Evolutionary conservation across 2,888 invertebrate genomes (phyloP).

Genomic region (Melanostoma scalare): DNA sequence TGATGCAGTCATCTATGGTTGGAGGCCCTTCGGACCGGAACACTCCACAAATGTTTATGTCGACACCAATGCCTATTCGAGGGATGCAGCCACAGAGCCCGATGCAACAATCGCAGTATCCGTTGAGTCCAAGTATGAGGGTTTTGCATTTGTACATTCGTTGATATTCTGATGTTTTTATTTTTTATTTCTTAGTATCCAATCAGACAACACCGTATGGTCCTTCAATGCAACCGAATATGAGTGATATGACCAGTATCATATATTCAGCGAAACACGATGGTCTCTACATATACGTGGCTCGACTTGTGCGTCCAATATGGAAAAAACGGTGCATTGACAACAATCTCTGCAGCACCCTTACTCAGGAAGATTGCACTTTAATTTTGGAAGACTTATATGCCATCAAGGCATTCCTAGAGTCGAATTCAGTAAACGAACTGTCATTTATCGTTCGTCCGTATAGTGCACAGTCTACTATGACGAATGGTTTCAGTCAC

Average conservation of each 20-base stretch:
- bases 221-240: constrained; percentile 66
- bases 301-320: constrained; percentile 92
- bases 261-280: constrained; percentile 93
- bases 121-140: constrained; percentile 81
- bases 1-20: constrained; percentile 54
- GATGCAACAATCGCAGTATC: constrained; percentile 81
- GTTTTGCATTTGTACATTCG: no score
- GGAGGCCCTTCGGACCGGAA: constrained; percentile 69
- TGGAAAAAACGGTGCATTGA: constrained; percentile 92
- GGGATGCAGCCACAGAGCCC: constrained; percentile 78
- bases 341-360: constrained; percentile 86
- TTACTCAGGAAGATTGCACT: constrained; percentile 88
- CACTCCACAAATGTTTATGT: constrained; percentile 79
- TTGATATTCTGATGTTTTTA: neutral
- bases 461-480: constrained; percentile 75
- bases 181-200: constrained; percentile 8
- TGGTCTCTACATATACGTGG: constrained; percentile 94
- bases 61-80: constrained; percentile 79
- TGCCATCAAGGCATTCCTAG: constrained; percentile 89
- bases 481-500: constrained; percentile 76
- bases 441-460: constrained; percentile 77
- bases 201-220: constrained; percentile 41
- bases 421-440: constrained; percentile 84
- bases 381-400: constrained; percentile 89
- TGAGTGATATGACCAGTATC: constrained; percentile 77